phyloP scores from a whole-genome alignment of 2,797 vertebrate species.

The Chrysocyon brachyurus region DNA sequence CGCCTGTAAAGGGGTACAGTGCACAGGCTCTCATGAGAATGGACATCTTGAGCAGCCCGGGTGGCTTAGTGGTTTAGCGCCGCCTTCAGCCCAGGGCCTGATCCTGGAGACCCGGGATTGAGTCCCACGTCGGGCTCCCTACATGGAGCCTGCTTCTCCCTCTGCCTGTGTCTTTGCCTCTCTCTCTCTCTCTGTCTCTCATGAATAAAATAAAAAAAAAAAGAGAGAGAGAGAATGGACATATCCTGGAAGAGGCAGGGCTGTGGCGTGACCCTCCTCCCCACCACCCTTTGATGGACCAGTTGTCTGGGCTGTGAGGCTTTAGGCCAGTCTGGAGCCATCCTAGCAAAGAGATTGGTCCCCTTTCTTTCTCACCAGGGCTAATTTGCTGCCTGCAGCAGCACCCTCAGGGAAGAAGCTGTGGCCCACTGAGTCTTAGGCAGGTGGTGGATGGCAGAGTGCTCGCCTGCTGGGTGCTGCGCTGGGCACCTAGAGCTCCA shows the following conservation, averaged over 20 bases:
- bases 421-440: not conserved
- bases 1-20: not conserved
- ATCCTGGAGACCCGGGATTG: too few relatives aligned
- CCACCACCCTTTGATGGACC: not conserved
- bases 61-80: too few relatives aligned
- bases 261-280: not conserved
- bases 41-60: not conserved
- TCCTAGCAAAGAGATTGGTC: not conserved
- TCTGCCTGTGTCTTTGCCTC: too few relatives aligned
- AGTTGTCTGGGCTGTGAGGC: not conserved
- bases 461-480: not conserved
- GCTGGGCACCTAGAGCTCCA: not conserved
- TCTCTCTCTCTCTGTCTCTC: too few relatives aligned
- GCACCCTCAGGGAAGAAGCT: not conserved
- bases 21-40: not conserved
- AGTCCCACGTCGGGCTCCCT: too few relatives aligned
- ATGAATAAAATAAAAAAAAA: too few relatives aligned
- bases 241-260: not conserved
- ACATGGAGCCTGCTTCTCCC: too few relatives aligned
- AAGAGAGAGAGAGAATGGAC: not conserved
- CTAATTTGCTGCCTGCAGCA: not conserved
- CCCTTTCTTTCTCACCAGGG: not conserved
- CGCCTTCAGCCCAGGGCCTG: too few relatives aligned
- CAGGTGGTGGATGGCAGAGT: not conserved
- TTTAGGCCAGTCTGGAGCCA: not conserved